phyloP scores from a whole-genome alignment of 53 echinoderm and acorn worm genomes.

The Arbacia lixula region DNA sequence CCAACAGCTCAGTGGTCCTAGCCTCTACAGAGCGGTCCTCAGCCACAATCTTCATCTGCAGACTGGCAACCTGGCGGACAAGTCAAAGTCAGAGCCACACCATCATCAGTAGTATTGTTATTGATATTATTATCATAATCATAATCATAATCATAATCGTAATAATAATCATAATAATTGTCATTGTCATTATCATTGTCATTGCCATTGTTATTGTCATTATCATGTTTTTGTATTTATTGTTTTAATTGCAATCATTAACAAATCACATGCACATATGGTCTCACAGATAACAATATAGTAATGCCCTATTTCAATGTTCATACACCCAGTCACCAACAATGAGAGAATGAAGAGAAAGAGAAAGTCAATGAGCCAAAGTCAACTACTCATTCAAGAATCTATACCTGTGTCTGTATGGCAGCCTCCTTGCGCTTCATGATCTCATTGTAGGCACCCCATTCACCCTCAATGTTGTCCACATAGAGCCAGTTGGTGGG shows the following conservation, averaged over 20 bases:
- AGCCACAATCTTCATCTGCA: slow-evolving; percentile 99
- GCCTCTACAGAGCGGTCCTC: slow-evolving; percentile 92
- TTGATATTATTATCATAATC: no score
- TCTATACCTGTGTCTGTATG: slow-evolving; percentile 97
- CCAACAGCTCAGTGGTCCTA: slow-evolving; percentile 85
- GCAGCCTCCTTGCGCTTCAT: slow-evolving; percentile 99
- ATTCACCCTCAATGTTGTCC: slow-evolving; percentile 99
- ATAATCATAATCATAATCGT: no score
- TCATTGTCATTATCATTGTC: no score
- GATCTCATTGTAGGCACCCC: slow-evolving; percentile 99
- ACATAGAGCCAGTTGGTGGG: slow-evolving; percentile 97
- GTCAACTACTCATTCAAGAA: neutral
- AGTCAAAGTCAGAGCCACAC: neutral
- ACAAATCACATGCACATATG: no score
- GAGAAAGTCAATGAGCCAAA: neutral
- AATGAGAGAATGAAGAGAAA: no score
- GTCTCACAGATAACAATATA: no score
- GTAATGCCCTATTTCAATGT: no score
- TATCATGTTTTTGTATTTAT: no score
- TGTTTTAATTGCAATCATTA: no score
- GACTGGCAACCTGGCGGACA: slow-evolving; percentile 82
- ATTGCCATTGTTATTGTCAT: neutral
- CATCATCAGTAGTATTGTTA: no score
- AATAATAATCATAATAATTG: no score
- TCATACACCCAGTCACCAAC: no score